Evolutionary conservation across 2,113 vertebrate species (phyloP).

Genomic region (Alethe castanea): DNA sequence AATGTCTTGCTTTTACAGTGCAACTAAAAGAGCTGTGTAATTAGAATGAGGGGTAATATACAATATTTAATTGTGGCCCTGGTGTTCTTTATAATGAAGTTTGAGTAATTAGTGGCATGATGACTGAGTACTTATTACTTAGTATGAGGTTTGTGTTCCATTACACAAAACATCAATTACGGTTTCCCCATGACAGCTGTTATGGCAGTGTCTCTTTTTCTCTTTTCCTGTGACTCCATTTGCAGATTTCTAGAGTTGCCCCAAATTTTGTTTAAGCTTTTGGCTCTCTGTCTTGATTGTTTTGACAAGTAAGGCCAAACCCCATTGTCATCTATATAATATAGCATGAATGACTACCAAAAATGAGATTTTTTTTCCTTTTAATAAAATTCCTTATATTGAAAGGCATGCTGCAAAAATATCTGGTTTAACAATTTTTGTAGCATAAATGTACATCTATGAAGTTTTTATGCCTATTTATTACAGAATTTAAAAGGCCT

Average conservation of each 20-base stretch:
- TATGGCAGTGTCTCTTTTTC: neutral
- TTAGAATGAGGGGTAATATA: conserved; percentile 14
- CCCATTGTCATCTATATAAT: neutral
- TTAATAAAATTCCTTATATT: neutral
- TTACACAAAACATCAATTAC: conserved; percentile 56
- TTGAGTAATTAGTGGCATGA: conserved; percentile 53
- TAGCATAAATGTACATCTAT: neutral
- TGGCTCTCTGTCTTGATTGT: neutral
- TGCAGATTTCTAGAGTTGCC: neutral
- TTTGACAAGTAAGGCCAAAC: neutral
- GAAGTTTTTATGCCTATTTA: neutral
- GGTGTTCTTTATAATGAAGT: conserved; percentile 30
- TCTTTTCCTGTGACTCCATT: conserved; percentile 21
- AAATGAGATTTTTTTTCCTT: neutral
- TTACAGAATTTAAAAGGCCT: neutral
- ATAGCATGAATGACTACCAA: neutral
- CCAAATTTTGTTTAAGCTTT: neutral
- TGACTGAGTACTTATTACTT: conserved; percentile 49
- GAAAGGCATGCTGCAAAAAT: neutral
- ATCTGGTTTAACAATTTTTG: neutral
- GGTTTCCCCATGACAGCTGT: conserved; percentile 30
- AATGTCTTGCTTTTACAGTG: neutral
- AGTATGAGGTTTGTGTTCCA: conserved; percentile 52
- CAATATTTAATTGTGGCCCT: conserved; percentile 29
- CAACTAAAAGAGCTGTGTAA: conserved; percentile 17